Conservation (phyloP, 2,888 invertebrate genomes). For the Calliopum simillimum region DNA sequence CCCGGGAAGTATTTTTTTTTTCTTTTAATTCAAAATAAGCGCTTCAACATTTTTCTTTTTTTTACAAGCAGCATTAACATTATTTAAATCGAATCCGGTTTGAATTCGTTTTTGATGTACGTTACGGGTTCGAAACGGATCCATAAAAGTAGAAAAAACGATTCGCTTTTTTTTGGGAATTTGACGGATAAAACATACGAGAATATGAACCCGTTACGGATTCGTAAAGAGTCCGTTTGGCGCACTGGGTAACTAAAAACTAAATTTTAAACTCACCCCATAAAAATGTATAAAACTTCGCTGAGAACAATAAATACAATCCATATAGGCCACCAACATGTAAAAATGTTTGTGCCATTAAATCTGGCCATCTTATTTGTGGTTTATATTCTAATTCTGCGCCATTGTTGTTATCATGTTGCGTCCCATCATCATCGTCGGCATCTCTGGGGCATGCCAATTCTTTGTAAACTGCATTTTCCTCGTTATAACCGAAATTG, state of each 20-base stretch:
- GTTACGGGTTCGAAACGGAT: no score
- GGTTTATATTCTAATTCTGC: slow-evolving; percentile 70
- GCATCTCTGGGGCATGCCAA: slow-evolving; percentile 2
- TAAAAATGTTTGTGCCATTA: slow-evolving; percentile 76
- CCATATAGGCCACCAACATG: slow-evolving; percentile 80
- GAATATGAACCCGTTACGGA: no score
- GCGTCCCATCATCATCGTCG: slow-evolving; percentile 20
- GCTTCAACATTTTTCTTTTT: no score
- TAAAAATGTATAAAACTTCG: slow-evolving; percentile 74
- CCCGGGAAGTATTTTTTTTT: no score
- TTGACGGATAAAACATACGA: no score
- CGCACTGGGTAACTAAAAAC: slow-evolving; percentile 29
- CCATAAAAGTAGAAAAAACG: no score
- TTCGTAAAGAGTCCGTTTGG: neutral
- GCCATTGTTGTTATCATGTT: neutral
- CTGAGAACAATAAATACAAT: slow-evolving; percentile 73
- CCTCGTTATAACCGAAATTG: slow-evolving; percentile 57
- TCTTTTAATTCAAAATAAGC: no score
- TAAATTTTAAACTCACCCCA: slow-evolving; percentile 75
- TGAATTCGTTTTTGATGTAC: no score
- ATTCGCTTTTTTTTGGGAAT: no score
- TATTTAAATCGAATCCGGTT: no score
- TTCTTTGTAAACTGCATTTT: slow-evolving; percentile 60
- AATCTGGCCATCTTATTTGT: slow-evolving; percentile 79
- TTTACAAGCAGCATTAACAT: no score